These are phyloP conservation scores for Cochlearius cochlearius DNA, from an alignment of 2,113 vertebrate genomes.

Conservation along the genomic window DNA sequence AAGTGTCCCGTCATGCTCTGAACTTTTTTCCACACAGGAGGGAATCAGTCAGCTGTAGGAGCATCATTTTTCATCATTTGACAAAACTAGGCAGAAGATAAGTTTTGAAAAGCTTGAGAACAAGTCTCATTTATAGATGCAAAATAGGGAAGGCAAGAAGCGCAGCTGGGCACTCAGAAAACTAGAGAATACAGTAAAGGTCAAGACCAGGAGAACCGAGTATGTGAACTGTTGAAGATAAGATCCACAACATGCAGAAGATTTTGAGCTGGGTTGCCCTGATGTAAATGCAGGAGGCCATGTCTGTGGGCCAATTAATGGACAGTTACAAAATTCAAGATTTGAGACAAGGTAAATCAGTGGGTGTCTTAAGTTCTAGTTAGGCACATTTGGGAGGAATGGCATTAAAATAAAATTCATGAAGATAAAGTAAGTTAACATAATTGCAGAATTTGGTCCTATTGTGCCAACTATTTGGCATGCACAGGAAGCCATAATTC, in stretches of 20 bases:
- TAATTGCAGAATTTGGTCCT: neutral
- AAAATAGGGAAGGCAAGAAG: neutral
- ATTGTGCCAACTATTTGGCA: neutral
- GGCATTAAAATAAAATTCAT: neutral
- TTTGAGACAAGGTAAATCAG: neutral
- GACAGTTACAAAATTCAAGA: neutral
- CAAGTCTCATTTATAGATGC: neutral
- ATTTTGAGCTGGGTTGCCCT: neutral
- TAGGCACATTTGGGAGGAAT: neutral
- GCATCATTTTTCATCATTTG: neutral
- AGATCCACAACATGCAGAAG: neutral
- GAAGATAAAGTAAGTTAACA: neutral
- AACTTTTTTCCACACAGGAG: neutral
- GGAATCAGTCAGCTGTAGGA: neutral
- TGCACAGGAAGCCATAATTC: neutral
- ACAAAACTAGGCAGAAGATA: neutral
- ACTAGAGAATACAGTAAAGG: neutral
- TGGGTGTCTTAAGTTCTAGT: neutral
- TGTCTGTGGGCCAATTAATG: neutral
- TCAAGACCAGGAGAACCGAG: neutral
- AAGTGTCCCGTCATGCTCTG: neutral
- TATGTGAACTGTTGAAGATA: neutral
- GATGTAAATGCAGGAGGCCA: neutral
- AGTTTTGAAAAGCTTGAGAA: neutral
- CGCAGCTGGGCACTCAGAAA: neutral